Conservation (phyloP, 2,888 invertebrate genomes). For the Protophormia terraenovae region DNA sequence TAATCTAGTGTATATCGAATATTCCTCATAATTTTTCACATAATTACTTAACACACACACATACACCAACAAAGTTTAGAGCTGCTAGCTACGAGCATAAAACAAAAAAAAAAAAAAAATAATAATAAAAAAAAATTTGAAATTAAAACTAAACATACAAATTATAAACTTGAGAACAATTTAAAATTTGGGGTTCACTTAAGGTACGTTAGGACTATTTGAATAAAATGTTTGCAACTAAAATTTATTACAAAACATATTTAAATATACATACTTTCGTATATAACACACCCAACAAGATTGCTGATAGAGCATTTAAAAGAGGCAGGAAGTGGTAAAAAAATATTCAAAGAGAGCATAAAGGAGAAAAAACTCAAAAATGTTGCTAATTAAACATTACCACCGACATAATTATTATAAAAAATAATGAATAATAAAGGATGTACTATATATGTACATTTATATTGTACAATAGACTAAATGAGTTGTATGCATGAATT, state of each 20-base stretch:
- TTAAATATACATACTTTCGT: too few species aligned
- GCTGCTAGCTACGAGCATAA: too few species aligned
- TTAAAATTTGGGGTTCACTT: slow-evolving; percentile 32
- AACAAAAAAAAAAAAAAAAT: background rate
- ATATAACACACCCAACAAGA: background rate
- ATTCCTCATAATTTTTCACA: background rate
- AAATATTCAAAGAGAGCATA: background rate
- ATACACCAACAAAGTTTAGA: background rate
- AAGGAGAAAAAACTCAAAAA: background rate
- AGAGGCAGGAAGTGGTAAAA: background rate
- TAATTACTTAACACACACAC: slow-evolving; percentile 1
- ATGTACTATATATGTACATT: background rate
- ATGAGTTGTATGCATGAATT: background rate
- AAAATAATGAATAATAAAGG: background rate
- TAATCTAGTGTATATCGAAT: background rate
- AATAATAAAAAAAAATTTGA: background rate
- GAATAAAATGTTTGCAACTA: slow-evolving; percentile 22
- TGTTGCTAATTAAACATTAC: slow-evolving; percentile 8
- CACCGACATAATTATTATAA: background rate
- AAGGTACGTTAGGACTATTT: slow-evolving; percentile 8
- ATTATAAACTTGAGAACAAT: slow-evolving; percentile 46
- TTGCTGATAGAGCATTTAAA: background rate
- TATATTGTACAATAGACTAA: background rate
- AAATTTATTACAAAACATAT: background rate
- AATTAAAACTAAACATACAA: slow-evolving; percentile 26